phyloP scores from a whole-genome alignment of 1,140 invertebrate species.

The Ridgeia piscesae region DNA sequence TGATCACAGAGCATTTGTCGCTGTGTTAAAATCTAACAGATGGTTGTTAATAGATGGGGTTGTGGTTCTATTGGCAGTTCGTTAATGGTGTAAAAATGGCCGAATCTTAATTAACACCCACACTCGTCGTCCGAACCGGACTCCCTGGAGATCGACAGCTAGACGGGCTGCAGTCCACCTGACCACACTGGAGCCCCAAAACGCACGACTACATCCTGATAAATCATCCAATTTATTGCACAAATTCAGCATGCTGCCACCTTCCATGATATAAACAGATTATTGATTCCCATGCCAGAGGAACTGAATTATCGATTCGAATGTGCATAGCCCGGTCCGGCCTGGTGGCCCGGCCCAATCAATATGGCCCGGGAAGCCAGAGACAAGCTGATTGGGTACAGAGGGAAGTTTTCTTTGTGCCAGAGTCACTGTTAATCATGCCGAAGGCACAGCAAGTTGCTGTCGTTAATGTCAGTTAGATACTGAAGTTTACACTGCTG shows the following conservation, averaged over 20 bases:
- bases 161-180: neutral
- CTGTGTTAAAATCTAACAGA: neutral
- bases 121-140: neutral
- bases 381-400: neutral
- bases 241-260: neutral
- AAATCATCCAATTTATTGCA: neutral
- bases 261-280: neutral
- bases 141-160: neutral
- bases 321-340: neutral
- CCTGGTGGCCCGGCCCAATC: neutral
- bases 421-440: neutral
- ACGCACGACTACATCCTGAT: neutral
- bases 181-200: neutral
- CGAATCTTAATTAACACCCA: too few relatives aligned
- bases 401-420: neutral
- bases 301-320: neutral
- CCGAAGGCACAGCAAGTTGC: neutral
- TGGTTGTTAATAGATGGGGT: neutral
- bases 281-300: neutral
- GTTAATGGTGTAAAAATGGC: neutral
- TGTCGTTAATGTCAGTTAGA: neutral
- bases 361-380: neutral
- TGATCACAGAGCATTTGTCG: neutral
- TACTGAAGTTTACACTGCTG: neutral
- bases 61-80: neutral